Percentiles rank a stretch among this genome's conserved stretches.
Conservation (phyloP, 2,797 vertebrate genomes). For the Rhadinocentrus ornatus region DNA sequence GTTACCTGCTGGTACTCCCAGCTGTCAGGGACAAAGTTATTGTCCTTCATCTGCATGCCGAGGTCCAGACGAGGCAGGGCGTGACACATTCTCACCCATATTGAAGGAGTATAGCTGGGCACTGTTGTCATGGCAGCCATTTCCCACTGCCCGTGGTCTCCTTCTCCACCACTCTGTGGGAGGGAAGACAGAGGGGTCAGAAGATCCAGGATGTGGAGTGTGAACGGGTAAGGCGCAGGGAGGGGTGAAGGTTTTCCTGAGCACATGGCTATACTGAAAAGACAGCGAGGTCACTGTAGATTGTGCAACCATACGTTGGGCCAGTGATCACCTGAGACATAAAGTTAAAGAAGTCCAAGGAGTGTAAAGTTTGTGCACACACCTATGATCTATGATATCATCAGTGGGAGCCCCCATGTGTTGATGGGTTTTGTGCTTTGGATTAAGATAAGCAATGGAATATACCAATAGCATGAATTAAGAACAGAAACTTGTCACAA, state of each 20-base stretch:
- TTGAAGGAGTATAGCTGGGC: conserved; percentile 83
- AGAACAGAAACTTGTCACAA: not conserved
- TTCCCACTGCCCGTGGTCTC: conserved; percentile 63
- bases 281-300: conserved; percentile 3
- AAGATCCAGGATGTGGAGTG: conserved; percentile 32
- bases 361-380: not conserved
- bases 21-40: conserved; percentile 83
- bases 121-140: conserved; percentile 83
- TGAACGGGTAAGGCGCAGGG: conserved; percentile 17
- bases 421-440: not conserved
- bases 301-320: not conserved
- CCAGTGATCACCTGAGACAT: not conserved
- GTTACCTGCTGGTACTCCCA: conserved; percentile 89
- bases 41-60: conserved; percentile 85
- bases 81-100: conserved; percentile 86
- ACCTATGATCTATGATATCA: not conserved
- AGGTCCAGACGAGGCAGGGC: conserved; percentile 85
- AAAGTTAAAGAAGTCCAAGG: not conserved
- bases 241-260: conserved; percentile 34
- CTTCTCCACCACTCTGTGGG: conserved; percentile 64
- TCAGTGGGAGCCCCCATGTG: not conserved
- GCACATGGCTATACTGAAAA: conserved; percentile 15
- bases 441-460: not conserved
- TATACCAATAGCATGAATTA: not conserved
- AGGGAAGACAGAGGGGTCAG: conserved; percentile 45